Evolutionary conservation across 2,888 invertebrate genomes (phyloP).

Genomic region (Phortica okadai): DNA sequence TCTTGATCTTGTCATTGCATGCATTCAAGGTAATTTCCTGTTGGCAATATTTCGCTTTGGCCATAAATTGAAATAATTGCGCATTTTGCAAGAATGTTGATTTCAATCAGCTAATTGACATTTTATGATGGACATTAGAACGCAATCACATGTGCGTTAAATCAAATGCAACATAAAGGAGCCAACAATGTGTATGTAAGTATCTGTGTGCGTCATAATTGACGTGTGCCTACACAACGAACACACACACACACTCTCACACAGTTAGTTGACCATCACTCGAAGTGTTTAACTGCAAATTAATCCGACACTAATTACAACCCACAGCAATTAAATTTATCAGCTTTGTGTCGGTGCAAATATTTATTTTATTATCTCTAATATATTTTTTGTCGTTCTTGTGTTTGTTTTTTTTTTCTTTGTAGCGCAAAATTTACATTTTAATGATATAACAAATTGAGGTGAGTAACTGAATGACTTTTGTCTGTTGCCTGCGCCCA

Average conservation of each 20-base stretch:
- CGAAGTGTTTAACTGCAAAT: constrained; percentile 17
- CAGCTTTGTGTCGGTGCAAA: constrained; percentile 23
- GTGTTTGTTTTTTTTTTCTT: constrained; percentile 15
- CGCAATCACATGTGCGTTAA: constrained; percentile 2
- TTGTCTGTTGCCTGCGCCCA: constrained; percentile 10
- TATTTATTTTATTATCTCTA: constrained; percentile 27
- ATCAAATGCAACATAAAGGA: constrained; percentile 1
- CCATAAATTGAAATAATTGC: constrained; percentile 63
- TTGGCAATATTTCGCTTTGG: constrained; percentile 37
- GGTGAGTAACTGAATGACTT: neutral
- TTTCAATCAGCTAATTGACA: constrained; percentile 66
- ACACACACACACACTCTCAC: neutral
- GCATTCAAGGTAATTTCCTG: constrained; percentile 51
- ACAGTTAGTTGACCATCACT: neutral
- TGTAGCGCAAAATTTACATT: constrained; percentile 16
- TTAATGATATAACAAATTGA: constrained; percentile 27
- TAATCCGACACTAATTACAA: constrained; percentile 29
- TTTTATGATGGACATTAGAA: constrained; percentile 62
- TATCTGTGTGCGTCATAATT: neutral
- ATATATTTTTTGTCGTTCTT: constrained; percentile 11
- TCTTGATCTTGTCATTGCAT: constrained; percentile 59
- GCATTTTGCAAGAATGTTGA: constrained; percentile 47
- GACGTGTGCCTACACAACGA: neutral
- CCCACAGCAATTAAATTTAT: constrained; percentile 27
- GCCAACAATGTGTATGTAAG: neutral